phyloP scores from a whole-genome alignment of 2,113 vertebrate genomes.

The Lophochroa leadbeateri region DNA sequence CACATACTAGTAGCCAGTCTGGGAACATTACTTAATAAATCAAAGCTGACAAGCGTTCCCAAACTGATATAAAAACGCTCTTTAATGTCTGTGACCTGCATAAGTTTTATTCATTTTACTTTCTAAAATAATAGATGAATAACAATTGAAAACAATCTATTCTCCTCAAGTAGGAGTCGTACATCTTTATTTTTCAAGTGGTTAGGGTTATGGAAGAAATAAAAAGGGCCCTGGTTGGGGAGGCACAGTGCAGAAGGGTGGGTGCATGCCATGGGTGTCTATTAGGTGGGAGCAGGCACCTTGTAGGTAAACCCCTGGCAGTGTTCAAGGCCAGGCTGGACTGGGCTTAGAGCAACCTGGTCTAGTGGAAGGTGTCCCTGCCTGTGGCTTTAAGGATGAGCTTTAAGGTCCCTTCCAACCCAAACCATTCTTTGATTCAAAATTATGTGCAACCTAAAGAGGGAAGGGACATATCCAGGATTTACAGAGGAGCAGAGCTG shows the following conservation, averaged over 20 bases:
- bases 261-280: not conserved
- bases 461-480: not conserved
- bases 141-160: constrained; percentile 65
- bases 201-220: not conserved
- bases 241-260: not conserved
- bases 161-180: constrained; percentile 31
- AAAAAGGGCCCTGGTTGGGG: not conserved
- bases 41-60: constrained; percentile 91
- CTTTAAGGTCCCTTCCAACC: not conserved
- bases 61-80: constrained; percentile 85
- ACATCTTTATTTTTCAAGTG: constrained; percentile 56
- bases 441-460: not conserved
- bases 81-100: constrained; percentile 80
- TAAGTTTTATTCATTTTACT: constrained; percentile 70
- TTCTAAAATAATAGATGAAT: constrained; percentile 75
- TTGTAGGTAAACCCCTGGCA: not conserved
- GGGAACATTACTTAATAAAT: constrained; percentile 92
- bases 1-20: constrained; percentile 81
- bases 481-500: not conserved
- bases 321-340: not conserved
- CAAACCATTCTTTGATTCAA: not conserved
- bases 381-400: not conserved
- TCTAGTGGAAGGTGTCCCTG: not conserved
- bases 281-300: not conserved
- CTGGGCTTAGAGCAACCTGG: not conserved